Conservation (phyloP, 2,797 vertebrate genomes). For the Echeneis naucrates region DNA sequence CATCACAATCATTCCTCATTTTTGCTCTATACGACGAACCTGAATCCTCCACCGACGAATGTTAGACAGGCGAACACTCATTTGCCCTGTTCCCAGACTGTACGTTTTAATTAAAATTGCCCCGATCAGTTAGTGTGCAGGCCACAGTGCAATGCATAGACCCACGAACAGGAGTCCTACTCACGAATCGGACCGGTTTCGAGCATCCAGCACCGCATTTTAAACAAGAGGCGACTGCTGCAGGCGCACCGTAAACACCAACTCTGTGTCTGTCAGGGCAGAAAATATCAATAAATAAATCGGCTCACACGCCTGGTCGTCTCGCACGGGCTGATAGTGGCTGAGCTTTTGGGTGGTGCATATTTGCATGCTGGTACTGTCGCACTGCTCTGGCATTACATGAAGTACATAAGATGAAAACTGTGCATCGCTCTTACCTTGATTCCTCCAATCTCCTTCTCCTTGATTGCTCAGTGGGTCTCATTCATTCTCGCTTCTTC, state of each 20-base stretch:
- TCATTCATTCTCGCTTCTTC: constrained; percentile 82
- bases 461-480: constrained; percentile 78
- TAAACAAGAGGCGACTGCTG: constrained; percentile 51
- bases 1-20: constrained; percentile 12
- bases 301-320: constrained; percentile 61
- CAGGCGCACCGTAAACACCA: constrained; percentile 68
- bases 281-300: constrained; percentile 73
- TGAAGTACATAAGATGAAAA: constrained; percentile 52
- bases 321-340: constrained; percentile 39
- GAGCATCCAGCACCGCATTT: constrained; percentile 53
- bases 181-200: constrained; percentile 33
- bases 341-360: constrained; percentile 42
- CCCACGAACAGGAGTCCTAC: constrained; percentile 34
- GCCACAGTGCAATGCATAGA: constrained; percentile 47
- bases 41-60: constrained; percentile 7
- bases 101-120: constrained; percentile 40
- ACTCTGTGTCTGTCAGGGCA: constrained; percentile 62
- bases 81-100: constrained; percentile 5
- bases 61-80: constrained; percentile 33
- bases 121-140: constrained; percentile 47
- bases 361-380: constrained; percentile 46
- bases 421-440: constrained; percentile 79
- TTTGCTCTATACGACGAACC: constrained; percentile 6
- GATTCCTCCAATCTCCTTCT: constrained; percentile 80
- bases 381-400: constrained; percentile 43